Evolutionary conservation across 2,113 vertebrate genomes (phyloP), one percentile per base, ranked within the genome.

Genomic region (Cyanistes caeruleus): DNA sequence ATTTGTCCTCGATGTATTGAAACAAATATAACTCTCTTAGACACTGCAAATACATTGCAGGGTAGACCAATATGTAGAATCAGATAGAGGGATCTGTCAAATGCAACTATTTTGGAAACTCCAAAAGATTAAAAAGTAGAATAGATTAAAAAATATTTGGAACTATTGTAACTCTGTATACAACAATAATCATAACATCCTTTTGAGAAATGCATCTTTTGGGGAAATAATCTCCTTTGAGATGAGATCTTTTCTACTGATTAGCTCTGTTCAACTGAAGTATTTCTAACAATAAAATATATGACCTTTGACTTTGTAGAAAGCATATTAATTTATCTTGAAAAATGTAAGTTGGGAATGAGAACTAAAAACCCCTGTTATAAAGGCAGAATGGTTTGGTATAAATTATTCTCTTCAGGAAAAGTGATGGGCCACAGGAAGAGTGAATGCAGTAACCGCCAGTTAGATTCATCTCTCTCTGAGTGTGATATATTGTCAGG

Each of bases 61-160:
- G 31, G 28, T 84, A 84, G 53, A 89, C 37, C 51, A 94, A 31
- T 33, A 75, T 20, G 39, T 67, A 81, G 35, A 81, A 95, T 53
- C 35, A 86, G 65, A 62, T 30, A 79, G 49, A 91, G 35, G 92
- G 8, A 70, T 68, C 49, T 51, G 23, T 46, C 68, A 94, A 94
- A 81, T 78, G 55, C 51, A 94, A 55, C 83, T 96, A 53, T 85
- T 87, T 82, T 89, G 60, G 90, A 94, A 96, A 93, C 23, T 90
- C 76, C 35, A 93, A 64, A 64, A 69, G 12, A 63, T 76, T 65
- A 31, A 49, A 48, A n/a, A 56, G 7, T n/a, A 33, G 15, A 96
- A 67, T 6, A 72, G 13, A 60, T 33, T 69, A 37, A 44, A 59
- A 74, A 74, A 81, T 51, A 60, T 77, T 74, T 53, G 30, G 27